Conservation (phyloP, 1,140 invertebrate species). For the Conopomorpha cramerella region DNA sequence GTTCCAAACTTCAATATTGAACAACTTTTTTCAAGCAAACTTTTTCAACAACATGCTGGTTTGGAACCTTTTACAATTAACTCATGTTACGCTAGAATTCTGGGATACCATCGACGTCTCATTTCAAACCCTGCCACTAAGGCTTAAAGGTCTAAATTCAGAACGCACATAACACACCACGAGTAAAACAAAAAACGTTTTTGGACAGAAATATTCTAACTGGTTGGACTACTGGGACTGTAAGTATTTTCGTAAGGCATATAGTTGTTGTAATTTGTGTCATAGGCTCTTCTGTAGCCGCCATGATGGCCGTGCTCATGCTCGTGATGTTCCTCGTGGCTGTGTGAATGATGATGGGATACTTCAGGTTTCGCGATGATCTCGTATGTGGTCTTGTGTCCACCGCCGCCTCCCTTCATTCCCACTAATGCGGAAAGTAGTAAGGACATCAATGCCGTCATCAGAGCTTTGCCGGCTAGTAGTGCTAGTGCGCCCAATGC, state of each 20-base stretch:
- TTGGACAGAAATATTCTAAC: no score
- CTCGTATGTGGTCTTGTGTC: constrained; percentile 77
- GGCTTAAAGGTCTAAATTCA: no score
- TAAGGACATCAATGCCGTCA: constrained; percentile 79
- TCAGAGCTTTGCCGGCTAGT: constrained; percentile 79
- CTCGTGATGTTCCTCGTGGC: constrained; percentile 64
- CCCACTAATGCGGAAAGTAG: constrained; percentile 76
- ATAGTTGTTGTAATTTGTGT: constrained; percentile 37
- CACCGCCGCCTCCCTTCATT: constrained; percentile 68
- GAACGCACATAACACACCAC: no score
- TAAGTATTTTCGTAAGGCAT: constrained; percentile 39
- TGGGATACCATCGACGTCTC: no score
- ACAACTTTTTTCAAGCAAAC: no score
- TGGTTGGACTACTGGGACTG: neutral
- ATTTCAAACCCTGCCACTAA: no score
- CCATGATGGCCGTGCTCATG: constrained; percentile 48
- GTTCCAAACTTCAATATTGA: no score
- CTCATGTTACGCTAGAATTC: no score
- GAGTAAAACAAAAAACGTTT: no score
- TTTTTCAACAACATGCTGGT: no score
- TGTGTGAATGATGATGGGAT: constrained; percentile 70
- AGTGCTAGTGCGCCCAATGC: constrained; percentile 76
- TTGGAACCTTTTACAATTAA: no score
- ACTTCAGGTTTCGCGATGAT: constrained; percentile 81
- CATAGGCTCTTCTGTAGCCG: constrained; percentile 56